These are phyloP conservation scores for Oligia latruncula DNA, from an alignment of 2,888 invertebrate species.

Conservation along the genomic window DNA sequence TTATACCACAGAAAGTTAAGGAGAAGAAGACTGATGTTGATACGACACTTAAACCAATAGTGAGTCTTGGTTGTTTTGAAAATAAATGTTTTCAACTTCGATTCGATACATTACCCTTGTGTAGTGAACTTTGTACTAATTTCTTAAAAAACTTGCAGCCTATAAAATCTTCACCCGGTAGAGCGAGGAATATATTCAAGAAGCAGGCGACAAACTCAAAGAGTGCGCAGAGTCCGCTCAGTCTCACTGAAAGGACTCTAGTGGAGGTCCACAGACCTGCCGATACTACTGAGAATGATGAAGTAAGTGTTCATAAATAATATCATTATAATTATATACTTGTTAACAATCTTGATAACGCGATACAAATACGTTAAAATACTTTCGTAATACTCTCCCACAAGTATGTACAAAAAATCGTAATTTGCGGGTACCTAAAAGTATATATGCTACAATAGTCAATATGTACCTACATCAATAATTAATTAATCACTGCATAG, in stretches of 20 bases:
- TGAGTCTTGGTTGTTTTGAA: slow-evolving; percentile 69
- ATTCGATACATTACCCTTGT: background rate
- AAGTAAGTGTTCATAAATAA: slow-evolving; percentile 78
- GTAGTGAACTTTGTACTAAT: background rate
- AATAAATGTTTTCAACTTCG: background rate
- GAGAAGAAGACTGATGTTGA: slow-evolving; percentile 80
- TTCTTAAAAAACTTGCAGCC: slow-evolving; percentile 72
- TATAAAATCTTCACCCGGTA: slow-evolving; percentile 84
- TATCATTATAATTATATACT: background rate
- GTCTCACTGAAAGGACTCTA: slow-evolving; percentile 82
- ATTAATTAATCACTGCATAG: background rate
- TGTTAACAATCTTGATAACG: background rate
- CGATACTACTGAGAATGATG: slow-evolving; percentile 76
- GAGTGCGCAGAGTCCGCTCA: slow-evolving; percentile 81
- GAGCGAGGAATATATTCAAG: slow-evolving; percentile 88
- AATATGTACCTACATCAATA: too few relatives aligned
- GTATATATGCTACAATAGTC: too few relatives aligned
- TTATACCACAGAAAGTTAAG: slow-evolving; percentile 83
- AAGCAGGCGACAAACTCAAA: slow-evolving; percentile 82
- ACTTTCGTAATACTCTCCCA: background rate
- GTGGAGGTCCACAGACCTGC: slow-evolving; percentile 78
- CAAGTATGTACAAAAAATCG: background rate
- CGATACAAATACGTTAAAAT: background rate
- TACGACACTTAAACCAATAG: slow-evolving; percentile 84
- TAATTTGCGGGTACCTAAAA: background rate